Conservation (phyloP, 2,113 vertebrate genomes). For the Colaptes auratus region DNA sequence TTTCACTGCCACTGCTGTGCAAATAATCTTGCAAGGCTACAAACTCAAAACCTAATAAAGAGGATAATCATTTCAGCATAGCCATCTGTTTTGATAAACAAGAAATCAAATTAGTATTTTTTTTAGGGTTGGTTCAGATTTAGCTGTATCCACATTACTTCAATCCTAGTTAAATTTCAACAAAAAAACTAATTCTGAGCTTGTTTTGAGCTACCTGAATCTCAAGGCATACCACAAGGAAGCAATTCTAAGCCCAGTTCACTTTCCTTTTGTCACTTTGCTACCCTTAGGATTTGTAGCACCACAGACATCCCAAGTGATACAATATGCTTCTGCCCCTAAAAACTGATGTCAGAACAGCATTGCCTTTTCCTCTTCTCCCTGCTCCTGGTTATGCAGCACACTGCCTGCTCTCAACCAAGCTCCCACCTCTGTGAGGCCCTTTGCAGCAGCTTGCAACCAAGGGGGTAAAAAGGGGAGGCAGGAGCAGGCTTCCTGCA, state of each 20-base stretch:
- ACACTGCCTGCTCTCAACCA: neutral
- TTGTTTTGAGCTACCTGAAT: neutral
- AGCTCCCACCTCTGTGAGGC: neutral
- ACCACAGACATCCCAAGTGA: neutral
- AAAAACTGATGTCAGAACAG: neutral
- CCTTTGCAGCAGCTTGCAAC: neutral
- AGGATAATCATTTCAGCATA: neutral
- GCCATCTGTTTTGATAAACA: neutral
- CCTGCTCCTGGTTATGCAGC: neutral
- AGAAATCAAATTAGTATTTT: neutral
- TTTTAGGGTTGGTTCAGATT: neutral
- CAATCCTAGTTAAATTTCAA: neutral
- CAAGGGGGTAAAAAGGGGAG: neutral
- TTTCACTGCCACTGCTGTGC: neutral
- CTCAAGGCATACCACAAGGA: accelerated
- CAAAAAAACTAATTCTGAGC: neutral
- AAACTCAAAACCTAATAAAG: neutral
- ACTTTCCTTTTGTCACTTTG: neutral
- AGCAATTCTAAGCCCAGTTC: neutral
- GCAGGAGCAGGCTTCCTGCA: neutral
- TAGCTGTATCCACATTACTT: neutral
- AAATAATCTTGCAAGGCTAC: neutral
- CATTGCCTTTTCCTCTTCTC: neutral
- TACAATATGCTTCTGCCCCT: neutral
- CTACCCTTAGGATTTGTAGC: neutral